Base-by-base conservation (phyloP, 2,888 invertebrate genomes). In the Macrosiphum euphorbiae region DNA sequence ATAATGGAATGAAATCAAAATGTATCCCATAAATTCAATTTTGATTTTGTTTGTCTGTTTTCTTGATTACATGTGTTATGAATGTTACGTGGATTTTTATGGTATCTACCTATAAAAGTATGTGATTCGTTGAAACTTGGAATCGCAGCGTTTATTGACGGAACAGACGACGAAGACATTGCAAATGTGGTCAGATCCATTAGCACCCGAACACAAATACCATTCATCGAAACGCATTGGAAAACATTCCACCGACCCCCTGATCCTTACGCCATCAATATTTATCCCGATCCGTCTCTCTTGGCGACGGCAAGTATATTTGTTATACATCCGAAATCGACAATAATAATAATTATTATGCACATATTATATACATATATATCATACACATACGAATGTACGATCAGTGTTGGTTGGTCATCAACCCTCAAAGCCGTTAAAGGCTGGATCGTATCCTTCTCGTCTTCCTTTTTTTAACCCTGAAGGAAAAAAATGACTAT, bases 131-230 rank as follows among this genome's bases (percentile, higher is more conserved):
- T 90, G 90, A 85, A 52, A 26, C 28, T 47, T 28, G 93, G 93
- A 35, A 94, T 90, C 50, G 93, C 93, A n/a, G 35, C 93, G 20
- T 90, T 94, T 13, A 90, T 94, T 35, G 93, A 90, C 95, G 99
- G 99, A 1, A 98, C 99, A 0, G 97, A 97, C 94, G 96, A 97
- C 91, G 96, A 96, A 95, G 96, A 96, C 94, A 96, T 97, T 0
- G 97, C 98, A 47, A 97, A 97, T 94, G 98, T 98, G 95, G 97
- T 98, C 52, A 97, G 98, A 95, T 98, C 98, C 87, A 97, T 98
- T 95, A 98, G 98, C 95, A 97, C 98, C 95, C 97, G 97, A 94
- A 96, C 98, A 95, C 98, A 98, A 96, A 97, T 99, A 95, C 99
- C 99, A 0, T 98, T 98, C 95, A 96, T 99, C 94, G 97, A 98